Evolutionary conservation across 2,888 invertebrate species (phyloP).

Genomic region (Antheraea yamamai): DNA sequence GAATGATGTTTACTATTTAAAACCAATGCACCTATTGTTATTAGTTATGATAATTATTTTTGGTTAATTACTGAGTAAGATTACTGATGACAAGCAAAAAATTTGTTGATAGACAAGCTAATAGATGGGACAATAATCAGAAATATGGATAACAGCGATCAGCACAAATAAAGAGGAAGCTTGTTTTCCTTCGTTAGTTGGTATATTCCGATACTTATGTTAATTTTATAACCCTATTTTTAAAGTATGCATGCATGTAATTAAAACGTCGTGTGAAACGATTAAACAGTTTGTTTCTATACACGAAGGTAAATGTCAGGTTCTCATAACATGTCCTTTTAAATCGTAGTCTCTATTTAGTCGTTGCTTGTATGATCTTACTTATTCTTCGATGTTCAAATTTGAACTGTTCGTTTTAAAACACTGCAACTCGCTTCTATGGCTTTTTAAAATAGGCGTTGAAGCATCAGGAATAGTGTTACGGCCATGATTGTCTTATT

Average conservation of each 20-base stretch:
- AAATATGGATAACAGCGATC: neutral
- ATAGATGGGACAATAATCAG: neutral
- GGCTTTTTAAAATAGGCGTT: no score
- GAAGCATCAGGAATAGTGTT: neutral
- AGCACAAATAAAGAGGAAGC: neutral
- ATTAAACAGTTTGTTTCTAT: neutral
- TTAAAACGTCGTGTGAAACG: neutral
- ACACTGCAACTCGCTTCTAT: no score
- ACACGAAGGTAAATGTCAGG: neutral
- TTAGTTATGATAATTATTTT: no score
- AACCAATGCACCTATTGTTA: no score
- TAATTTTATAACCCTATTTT: neutral
- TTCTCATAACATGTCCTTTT: neutral
- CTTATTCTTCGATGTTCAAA: neutral
- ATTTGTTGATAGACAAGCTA: no score
- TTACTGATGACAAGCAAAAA: no score
- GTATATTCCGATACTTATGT: neutral
- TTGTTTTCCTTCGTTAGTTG: neutral
- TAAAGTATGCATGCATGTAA: neutral
- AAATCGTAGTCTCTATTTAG: neutral
- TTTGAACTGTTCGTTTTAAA: neutral
- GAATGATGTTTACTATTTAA: no score
- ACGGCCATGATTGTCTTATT: no score
- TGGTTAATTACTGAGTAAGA: no score
- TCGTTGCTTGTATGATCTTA: neutral